Percentiles rank a stretch among this genome's conserved stretches.
phyloP scores from a whole-genome alignment of 1,140 invertebrate species.

The Camponotus vicinus region DNA sequence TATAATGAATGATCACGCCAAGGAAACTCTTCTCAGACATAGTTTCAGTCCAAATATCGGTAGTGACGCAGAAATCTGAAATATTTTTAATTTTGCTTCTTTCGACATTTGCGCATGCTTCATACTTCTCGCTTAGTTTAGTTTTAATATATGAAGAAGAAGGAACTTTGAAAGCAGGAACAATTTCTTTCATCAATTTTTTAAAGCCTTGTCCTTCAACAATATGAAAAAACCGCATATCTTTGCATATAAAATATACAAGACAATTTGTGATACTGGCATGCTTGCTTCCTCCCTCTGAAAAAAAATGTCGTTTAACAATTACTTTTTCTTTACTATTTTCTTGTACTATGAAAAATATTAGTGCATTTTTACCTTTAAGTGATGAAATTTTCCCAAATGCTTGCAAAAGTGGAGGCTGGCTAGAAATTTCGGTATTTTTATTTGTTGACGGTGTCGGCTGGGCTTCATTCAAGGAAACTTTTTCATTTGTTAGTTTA shows the following conservation, averaged over 20 bases:
- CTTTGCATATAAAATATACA: background rate
- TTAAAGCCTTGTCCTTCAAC: background rate
- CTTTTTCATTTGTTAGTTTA: too few species aligned
- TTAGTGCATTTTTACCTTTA: too few species aligned
- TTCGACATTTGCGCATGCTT: background rate
- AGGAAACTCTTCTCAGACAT: background rate
- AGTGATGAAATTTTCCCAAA: too few species aligned
- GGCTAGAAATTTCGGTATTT: too few species aligned
- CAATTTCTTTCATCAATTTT: background rate
- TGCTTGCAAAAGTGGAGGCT: too few species aligned
- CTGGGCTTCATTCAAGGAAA: too few species aligned
- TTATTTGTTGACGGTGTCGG: too few species aligned
- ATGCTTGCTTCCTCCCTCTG: background rate
- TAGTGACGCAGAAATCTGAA: background rate
- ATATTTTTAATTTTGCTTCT: background rate
- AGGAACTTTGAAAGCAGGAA: background rate
- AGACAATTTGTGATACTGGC: background rate
- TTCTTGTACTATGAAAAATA: too few species aligned
- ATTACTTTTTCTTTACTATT: too few species aligned
- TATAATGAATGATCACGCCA: background rate
- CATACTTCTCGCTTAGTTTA: background rate
- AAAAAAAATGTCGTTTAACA: background rate
- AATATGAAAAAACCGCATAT: background rate
- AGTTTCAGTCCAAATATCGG: background rate
- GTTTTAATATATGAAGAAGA: slow-evolving; percentile 1